phyloP scores from a whole-genome alignment of 2,113 vertebrate species.

The Callaeas wilsoni region DNA sequence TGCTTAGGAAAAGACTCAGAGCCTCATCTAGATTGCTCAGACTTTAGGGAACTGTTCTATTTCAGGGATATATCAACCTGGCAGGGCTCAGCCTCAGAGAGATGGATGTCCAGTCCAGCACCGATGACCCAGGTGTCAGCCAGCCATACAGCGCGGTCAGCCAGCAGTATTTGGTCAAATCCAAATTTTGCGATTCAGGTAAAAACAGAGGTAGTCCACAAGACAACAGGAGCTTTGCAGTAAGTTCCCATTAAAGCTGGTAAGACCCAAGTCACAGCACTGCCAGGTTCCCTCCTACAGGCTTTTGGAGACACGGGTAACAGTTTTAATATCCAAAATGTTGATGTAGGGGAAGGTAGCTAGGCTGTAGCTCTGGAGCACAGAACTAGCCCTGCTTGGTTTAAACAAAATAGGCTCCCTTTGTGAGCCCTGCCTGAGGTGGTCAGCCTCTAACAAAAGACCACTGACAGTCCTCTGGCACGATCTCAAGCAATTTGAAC shows the following conservation, averaged over 20 bases:
- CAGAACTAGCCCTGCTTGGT: background rate
- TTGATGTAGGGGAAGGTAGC: background rate
- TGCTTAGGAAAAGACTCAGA: background rate
- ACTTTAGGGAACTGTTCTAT: background rate
- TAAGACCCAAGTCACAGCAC: background rate
- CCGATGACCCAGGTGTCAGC: background rate
- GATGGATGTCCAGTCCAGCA: background rate
- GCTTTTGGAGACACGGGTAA: background rate
- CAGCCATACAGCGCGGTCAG: background rate
- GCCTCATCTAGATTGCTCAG: background rate
- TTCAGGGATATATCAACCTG: background rate
- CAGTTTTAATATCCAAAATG: background rate
- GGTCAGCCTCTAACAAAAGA: constrained; percentile 52
- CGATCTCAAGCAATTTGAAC: constrained; percentile 44
- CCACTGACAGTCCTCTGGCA: constrained; percentile 56
- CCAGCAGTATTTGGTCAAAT: background rate
- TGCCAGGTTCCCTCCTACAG: background rate
- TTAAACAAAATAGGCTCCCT: constrained; percentile 38
- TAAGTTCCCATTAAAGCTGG: background rate
- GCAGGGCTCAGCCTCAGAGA: background rate
- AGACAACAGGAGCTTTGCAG: background rate
- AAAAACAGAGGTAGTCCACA: background rate
- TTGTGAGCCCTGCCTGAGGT: constrained; percentile 47
- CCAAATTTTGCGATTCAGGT: background rate
- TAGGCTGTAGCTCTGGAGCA: constrained; percentile 1